Evolutionary conservation across 2,888 invertebrate genomes (phyloP), one percentile per base, ranked within the genome.

Genomic region (Amorpha juglandis): DNA sequence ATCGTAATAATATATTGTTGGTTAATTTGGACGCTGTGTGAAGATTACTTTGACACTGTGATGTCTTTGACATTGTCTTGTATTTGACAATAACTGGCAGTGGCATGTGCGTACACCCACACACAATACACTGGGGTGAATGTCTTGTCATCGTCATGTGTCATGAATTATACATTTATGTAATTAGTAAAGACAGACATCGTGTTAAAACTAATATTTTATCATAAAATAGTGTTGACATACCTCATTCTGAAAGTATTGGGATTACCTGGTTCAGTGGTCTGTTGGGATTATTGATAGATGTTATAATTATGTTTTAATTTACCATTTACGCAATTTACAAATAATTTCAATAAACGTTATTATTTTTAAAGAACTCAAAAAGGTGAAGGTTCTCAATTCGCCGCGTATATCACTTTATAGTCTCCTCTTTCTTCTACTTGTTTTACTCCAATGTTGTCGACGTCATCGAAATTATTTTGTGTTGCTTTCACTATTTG

Each of bases 11-110:
- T 21, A 19, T 42, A 58, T 58, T 42, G 58, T 38, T 38, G 42
- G 38, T 58, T 58, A 58, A 58, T 58, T 42, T 42, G 38, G 42
- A 19, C 19, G 19, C 19, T 38, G 42, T 38, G 38, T 19, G 38
- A 19, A 58, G 12, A 58, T 42, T 58, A 58, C 42, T 58, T 58
- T 58, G 58, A 58, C 58, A 58, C 42, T 1, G 19, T 16, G 42
- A 58, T 58, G 58, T 58, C 19, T 58, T 58, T 58, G 58, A 58
- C 58, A 42, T 58, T 58, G 58, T 42, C 42, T 58, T 19, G 58
- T 19, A 19, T 58, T 42, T 58, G 58, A 58, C 21, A 42, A 58
- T 58, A 58, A 58, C 19, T 58, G 58, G n/a, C 19, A 38, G 42
- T 58, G 19, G 58, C 42, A 6, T 58, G 58, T 42, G 42, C 38